Percentiles rank a stretch among this genome's conserved stretches.
These are phyloP conservation scores for Zoanthus sansibaricus DNA, from an alignment of 92 coral and sea anemone genomes.

Conservation along the genomic window DNA sequence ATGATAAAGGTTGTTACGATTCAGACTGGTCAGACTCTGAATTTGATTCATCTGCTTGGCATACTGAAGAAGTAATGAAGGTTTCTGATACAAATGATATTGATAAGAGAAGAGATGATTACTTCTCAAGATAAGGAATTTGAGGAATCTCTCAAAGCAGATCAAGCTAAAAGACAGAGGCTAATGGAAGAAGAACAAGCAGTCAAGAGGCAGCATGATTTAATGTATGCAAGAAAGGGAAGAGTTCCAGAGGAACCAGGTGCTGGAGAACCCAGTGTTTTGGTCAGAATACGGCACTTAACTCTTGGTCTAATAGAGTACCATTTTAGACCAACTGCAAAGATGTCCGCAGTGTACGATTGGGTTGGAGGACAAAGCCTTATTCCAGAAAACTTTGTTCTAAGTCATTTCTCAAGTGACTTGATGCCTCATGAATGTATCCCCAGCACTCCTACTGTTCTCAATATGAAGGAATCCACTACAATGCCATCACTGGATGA, in stretches of 20 bases:
- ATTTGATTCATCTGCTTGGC: slow-evolving; percentile 12
- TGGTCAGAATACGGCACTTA: slow-evolving; percentile 2
- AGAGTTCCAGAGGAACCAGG: slow-evolving; percentile 9
- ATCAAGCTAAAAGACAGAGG: slow-evolving; percentile 15
- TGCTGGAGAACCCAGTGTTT: slow-evolving; percentile 16
- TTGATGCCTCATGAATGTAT: slow-evolving; percentile 1
- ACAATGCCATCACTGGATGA: neutral
- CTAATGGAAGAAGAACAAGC: slow-evolving; percentile 6
- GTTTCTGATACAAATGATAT: slow-evolving; percentile 10
- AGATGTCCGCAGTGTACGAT: slow-evolving; percentile 6
- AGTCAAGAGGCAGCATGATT: slow-evolving; percentile 8
- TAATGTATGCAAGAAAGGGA: slow-evolving; percentile 12
- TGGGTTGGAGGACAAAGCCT: slow-evolving; percentile 7
- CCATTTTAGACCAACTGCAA: slow-evolving; percentile 8
- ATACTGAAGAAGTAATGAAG: slow-evolving; percentile 10
- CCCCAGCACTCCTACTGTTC: slow-evolving; percentile 4
- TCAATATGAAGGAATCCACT: slow-evolving; percentile 7
- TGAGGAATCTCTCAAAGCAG: slow-evolving; percentile 13
- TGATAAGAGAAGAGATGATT: slow-evolving; percentile 10
- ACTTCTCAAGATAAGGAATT: slow-evolving; percentile 13
- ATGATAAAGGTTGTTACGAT: slow-evolving; percentile 13
- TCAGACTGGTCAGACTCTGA: slow-evolving; percentile 11
- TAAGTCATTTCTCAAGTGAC: slow-evolving; percentile 3
- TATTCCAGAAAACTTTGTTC: slow-evolving; percentile 6
- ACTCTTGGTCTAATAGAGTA: slow-evolving; percentile 7